phyloP scores from a whole-genome alignment of 2,888 invertebrate species.

The Drosophila demipolita region DNA sequence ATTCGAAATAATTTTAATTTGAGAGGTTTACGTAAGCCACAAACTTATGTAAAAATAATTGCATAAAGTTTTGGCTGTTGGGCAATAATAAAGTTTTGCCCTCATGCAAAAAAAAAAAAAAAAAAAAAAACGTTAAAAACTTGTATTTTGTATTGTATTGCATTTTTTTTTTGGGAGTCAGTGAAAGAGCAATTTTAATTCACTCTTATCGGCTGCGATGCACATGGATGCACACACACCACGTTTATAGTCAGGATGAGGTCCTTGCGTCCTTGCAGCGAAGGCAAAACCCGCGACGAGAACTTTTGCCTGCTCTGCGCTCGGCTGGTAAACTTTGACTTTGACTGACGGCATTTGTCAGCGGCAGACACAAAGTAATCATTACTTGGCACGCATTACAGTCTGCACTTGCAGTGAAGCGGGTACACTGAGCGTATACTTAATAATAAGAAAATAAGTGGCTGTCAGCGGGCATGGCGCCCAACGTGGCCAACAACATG shows the following conservation, averaged over 20 bases:
- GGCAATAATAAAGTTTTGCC: slow-evolving; percentile 42
- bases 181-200: slow-evolving; percentile 25
- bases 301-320: slow-evolving; percentile 24
- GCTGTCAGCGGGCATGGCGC: slow-evolving; percentile 60
- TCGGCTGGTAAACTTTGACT: slow-evolving; percentile 56
- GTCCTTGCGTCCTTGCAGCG: slow-evolving; percentile 25
- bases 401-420: slow-evolving; percentile 48
- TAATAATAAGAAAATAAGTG: slow-evolving; percentile 80
- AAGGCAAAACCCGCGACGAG: slow-evolving; percentile 1
- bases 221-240: slow-evolving; percentile 59
- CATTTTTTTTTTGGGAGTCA: slow-evolving; percentile 12
- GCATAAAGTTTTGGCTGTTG: neutral
- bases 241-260: slow-evolving; percentile 1
- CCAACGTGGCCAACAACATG: slow-evolving; percentile 14
- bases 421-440: slow-evolving; percentile 72
- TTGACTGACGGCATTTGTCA: slow-evolving; percentile 80
- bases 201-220: slow-evolving; percentile 60
- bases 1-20: slow-evolving; percentile 5
- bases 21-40: neutral
- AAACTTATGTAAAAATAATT: slow-evolving; percentile 28
- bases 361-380: slow-evolving; percentile 78
- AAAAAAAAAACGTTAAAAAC: slow-evolving; percentile 43
- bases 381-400: slow-evolving; percentile 65
- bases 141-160: slow-evolving; percentile 15
- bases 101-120: slow-evolving; percentile 9